phyloP scores from a whole-genome alignment of 2,113 vertebrate genomes.

The Equus quagga region DNA sequence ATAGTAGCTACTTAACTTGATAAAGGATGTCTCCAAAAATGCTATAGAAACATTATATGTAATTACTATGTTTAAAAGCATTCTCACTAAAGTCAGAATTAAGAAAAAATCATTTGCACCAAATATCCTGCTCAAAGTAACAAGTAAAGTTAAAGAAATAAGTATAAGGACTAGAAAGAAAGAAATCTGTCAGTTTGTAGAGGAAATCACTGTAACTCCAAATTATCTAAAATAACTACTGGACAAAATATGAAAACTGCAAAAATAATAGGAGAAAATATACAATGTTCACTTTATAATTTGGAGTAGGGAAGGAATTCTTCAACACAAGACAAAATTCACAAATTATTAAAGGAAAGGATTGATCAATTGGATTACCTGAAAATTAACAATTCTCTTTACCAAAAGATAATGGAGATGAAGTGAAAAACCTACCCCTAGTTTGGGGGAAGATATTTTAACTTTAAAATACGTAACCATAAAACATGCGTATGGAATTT shows the following conservation, averaged over 20 bases:
- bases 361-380: neutral
- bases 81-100: neutral
- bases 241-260: constrained; percentile 18
- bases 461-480: neutral
- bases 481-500: neutral
- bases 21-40: neutral
- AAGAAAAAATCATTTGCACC: neutral
- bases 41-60: neutral
- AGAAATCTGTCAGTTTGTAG: neutral
- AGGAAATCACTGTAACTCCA: neutral
- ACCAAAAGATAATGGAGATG: neutral
- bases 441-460: neutral
- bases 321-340: neutral
- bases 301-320: neutral
- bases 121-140: neutral
- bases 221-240: neutral
- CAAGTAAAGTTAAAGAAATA: neutral
- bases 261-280: neutral
- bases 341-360: neutral
- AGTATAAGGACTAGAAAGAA: neutral
- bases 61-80: neutral
- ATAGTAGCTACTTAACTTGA: neutral
- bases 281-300: neutral
- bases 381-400: neutral
- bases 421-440: neutral